Evolutionary conservation across 2,797 vertebrate species (phyloP), one percentile per base, ranked within the genome.

Genomic region (Alexandromys oeconomus): DNA sequence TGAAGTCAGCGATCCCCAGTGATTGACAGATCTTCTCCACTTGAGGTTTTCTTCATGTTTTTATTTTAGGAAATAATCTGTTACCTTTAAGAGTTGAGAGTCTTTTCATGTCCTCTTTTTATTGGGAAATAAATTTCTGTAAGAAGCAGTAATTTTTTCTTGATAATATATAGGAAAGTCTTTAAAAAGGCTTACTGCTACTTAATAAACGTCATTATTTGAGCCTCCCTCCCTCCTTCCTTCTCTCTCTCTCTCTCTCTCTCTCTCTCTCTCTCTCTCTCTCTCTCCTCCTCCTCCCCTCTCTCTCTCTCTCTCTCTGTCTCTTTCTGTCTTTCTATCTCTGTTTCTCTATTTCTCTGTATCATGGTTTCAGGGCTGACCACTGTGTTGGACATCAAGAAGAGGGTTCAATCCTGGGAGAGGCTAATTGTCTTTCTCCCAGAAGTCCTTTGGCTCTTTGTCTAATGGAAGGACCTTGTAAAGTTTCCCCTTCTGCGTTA

Each of bases 21-120:
- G 81, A 88, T 76, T 86, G 15, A 76, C 40, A 63, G 29, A 48
- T 89, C 1, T 57, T 74, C 1, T 91, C 17, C 71, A 92, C 5
- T 84, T 82, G 48, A 74, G n/a, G 34, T 31, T 76, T 65, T 84
- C 63, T 87, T 84, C n/a, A 34, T 73, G n/a, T n/a, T 31, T 69
- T 29, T n/a, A 74, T 78, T 84, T 93, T 92, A 88, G 96, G 65
- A 93, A 88, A 69, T 34, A 61, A 23, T 69, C 29, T 92, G 3
- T 93, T 80, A 48, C 40, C 37, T 93, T 87, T 90, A 96, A 77
- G 59, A 85, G 29, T 3, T 67, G 74, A 85, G 57, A 51, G 34
- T 34, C 19, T 74, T 74, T 89, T 40, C 43, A 92, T 40, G 77
- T 27, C 54, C 4, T 10, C 25, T 9, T 77, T 71, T 84, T 29